Percentiles rank a stretch among this genome's conserved stretches.
Conservation (phyloP, 2,113 vertebrate genomes). For the Crotalus tigris region DNA sequence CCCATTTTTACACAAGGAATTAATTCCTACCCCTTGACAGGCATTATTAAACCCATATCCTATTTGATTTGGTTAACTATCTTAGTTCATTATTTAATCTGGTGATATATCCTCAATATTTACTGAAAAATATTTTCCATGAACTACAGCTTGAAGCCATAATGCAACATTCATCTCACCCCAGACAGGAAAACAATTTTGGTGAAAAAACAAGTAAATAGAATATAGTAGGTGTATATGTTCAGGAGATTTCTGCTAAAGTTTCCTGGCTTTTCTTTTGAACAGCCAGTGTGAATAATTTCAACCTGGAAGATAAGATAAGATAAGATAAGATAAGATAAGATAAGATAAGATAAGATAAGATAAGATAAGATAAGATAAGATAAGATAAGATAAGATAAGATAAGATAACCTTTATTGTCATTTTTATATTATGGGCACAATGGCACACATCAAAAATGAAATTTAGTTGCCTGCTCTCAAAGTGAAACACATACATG, state of each 20-base stretch:
- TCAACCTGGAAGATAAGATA: neutral
- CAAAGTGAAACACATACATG: no score
- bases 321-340: no score
- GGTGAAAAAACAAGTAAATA: neutral
- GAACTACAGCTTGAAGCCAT: neutral
- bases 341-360: no score
- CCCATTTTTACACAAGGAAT: neutral
- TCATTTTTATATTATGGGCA: no score
- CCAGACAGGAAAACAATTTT: neutral
- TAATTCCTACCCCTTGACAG: slow-evolving; percentile 6
- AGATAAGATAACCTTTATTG: no score
- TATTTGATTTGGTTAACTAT: slow-evolving; percentile 3
- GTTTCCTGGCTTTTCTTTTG: neutral
- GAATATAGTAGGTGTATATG: neutral
- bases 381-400: neutral
- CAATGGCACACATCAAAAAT: no score
- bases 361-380: no score
- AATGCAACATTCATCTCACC: neutral
- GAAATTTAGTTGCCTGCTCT: no score
- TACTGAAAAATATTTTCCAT: slow-evolving; percentile 10
- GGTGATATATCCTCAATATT: neutral
- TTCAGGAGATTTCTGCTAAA: slow-evolving; percentile 17
- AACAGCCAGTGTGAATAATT: neutral
- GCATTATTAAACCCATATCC: slow-evolving; percentile 2
- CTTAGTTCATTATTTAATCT: slow-evolving; percentile 23